Base-by-base conservation (phyloP, 2,888 invertebrate genomes). In the Caenorhabditis panamensis region DNA sequence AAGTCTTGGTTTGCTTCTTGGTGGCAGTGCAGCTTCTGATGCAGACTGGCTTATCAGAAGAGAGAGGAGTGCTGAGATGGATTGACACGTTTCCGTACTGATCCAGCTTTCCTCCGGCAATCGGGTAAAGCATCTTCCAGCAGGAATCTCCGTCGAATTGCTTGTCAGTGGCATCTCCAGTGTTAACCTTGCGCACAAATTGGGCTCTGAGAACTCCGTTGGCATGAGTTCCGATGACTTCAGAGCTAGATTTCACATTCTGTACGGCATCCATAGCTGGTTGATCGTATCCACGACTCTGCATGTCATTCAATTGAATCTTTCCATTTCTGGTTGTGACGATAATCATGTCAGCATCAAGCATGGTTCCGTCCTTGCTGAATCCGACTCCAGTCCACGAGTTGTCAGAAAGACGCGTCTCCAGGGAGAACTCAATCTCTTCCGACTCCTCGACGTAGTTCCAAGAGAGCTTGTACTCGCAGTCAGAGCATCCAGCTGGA, bases 301-400 rank as follows among this genome's bases (percentile, higher is more conserved):
- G 88, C 89, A 89, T 88, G 73, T 91, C 90, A 26, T 86, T 84
- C 6, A 90, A 41, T 26, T 83, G 71, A n/a, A 91, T 75, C 47
- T 83, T 73, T 20, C 86, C 87, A 44, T 84, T 82, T 37, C 62
- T 24, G 9, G 86, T 82, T 53, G 89, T 89, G 16, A 91, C 82
- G 16, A 91, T 77, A 58, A 91, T 81, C 82, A 90, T 84, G 79
- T 91, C 91, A 22, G 90, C 90, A 47, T 89, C 88, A 24, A 71
- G 49, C 90, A 91, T 88, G 3, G 84, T 84, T 66, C 90, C 90
- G 26, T 86, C 84, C 8, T 72, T 63, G 20, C 85, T 85, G 84
- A 91, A 88, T 59, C 89, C 91, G 20, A 91, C 84, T 36, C 90
- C 91, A 31, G 88, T 89, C 91, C 91, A 91, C 41, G 84, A 86